Evolutionary conservation across 1,140 invertebrate species (phyloP).

Genomic region (Scaptomyza pallida): DNA sequence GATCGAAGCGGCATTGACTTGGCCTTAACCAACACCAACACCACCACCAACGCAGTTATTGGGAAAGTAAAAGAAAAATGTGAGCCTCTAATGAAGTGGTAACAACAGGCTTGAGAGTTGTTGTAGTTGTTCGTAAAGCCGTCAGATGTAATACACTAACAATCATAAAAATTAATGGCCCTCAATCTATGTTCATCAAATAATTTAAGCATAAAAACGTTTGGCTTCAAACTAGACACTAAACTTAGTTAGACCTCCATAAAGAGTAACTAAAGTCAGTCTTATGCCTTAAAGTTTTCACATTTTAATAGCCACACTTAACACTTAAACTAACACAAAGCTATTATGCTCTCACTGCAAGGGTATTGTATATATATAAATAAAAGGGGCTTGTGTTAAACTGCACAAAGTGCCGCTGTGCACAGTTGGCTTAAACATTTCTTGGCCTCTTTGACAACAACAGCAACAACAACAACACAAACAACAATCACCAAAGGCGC

Average conservation of each 20-base stretch:
- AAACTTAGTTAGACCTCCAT: too few species aligned
- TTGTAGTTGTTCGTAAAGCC: too few species aligned
- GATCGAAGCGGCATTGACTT: constrained; percentile 62
- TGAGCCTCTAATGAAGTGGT: constrained; percentile 72
- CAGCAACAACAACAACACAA: not conserved
- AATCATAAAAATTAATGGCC: too few species aligned
- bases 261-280: too few species aligned
- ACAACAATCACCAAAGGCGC: constrained; percentile 4
- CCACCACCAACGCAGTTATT: constrained; percentile 45
- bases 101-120: constrained; percentile 8
- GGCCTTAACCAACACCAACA: constrained; percentile 9
- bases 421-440: constrained; percentile 68
- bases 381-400: constrained; percentile 30
- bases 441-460: constrained; percentile 61
- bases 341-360: not conserved
- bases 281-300: too few species aligned
- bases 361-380: not conserved
- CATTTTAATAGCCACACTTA: too few species aligned
- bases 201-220: too few species aligned
- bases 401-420: constrained; percentile 34
- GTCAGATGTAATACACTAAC: constrained; percentile 2
- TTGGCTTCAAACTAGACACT: too few species aligned
- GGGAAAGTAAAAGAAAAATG: constrained; percentile 72
- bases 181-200: too few species aligned
- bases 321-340: not conserved